phyloP scores from a whole-genome alignment of 2,113 vertebrate genomes.

The Nothocercus nigrocapillus region DNA sequence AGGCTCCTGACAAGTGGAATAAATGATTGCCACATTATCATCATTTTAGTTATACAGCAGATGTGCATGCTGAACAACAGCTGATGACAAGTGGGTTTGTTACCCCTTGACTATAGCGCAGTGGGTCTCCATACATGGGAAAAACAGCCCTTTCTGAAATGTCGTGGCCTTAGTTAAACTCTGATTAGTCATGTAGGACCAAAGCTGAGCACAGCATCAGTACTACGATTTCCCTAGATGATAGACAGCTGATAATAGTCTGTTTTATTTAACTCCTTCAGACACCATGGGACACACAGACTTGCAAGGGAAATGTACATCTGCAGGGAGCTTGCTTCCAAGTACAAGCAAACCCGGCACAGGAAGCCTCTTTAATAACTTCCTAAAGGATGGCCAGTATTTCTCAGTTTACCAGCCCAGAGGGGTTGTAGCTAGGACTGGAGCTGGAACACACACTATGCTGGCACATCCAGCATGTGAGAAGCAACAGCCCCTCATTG shows the following conservation, averaged over 20 bases:
- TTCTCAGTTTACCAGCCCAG: not conserved
- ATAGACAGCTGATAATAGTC: not conserved
- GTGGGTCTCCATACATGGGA: not conserved
- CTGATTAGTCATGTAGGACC: not conserved
- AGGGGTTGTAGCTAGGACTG: not conserved
- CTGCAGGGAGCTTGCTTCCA: not conserved
- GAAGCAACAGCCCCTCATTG: not conserved
- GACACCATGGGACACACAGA: not conserved
- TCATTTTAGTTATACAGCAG: not conserved
- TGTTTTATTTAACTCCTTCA: not conserved
- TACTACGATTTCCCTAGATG: not conserved
- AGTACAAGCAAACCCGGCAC: not conserved
- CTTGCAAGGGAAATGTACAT: not conserved
- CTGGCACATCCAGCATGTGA: not conserved
- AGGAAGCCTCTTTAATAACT: slow-evolving; percentile 4
- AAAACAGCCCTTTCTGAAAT: not conserved
- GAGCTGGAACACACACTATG: not conserved
- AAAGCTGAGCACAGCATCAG: not conserved
- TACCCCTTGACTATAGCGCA: not conserved
- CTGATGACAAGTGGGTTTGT: not conserved
- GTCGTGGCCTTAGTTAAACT: not conserved
- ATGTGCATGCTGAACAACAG: not conserved
- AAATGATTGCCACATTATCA: not conserved
- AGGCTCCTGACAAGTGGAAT: not conserved
- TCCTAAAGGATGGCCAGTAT: not conserved